phyloP scores from a whole-genome alignment of 1,140 invertebrate species.

The Sycophaga agraensis region DNA sequence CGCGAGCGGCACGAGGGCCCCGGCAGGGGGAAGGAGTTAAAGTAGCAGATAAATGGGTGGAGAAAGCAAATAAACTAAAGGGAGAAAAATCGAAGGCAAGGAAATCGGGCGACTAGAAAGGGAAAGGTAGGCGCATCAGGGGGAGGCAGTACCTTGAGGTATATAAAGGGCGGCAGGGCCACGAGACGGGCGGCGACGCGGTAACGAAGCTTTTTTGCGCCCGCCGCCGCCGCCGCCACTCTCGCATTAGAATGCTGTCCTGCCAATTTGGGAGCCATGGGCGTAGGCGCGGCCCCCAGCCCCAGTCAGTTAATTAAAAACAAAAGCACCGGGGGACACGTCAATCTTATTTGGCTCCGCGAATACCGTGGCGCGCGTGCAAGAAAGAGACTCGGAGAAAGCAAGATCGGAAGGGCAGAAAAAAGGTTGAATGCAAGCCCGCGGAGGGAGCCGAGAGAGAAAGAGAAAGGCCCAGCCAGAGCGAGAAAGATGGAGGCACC shows the following conservation, averaged over 20 bases:
- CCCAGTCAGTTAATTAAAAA: constrained; percentile 50
- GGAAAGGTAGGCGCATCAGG: constrained; percentile 2
- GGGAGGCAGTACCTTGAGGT: not conserved
- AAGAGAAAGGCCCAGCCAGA: not conserved
- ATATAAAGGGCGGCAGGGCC: constrained; percentile 12
- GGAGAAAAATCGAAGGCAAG: constrained; percentile 32
- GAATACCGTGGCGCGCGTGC: constrained; percentile 29
- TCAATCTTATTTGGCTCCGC: constrained; percentile 51
- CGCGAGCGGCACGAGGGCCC: constrained; percentile 6
- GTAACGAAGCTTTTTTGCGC: constrained; percentile 47
- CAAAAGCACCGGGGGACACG: constrained; percentile 49
- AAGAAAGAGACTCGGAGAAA: constrained; percentile 23
- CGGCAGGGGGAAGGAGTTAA: constrained; percentile 18
- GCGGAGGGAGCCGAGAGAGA: not conserved
- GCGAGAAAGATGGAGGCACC: constrained; percentile 29
- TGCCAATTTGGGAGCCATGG: constrained; percentile 48
- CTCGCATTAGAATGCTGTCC: constrained; percentile 50
- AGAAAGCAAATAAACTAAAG: constrained; percentile 28
- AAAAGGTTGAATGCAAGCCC: constrained; percentile 2
- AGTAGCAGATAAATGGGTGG: constrained; percentile 30
- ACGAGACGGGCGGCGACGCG: constrained; percentile 27
- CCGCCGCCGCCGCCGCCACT: constrained; percentile 35
- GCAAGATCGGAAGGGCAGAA: constrained; percentile 8
- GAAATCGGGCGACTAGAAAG: constrained; percentile 18
- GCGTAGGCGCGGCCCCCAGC: constrained; percentile 29